phyloP scores from a whole-genome alignment of 2,113 vertebrate genomes.

The Hypomesus transpacificus region DNA sequence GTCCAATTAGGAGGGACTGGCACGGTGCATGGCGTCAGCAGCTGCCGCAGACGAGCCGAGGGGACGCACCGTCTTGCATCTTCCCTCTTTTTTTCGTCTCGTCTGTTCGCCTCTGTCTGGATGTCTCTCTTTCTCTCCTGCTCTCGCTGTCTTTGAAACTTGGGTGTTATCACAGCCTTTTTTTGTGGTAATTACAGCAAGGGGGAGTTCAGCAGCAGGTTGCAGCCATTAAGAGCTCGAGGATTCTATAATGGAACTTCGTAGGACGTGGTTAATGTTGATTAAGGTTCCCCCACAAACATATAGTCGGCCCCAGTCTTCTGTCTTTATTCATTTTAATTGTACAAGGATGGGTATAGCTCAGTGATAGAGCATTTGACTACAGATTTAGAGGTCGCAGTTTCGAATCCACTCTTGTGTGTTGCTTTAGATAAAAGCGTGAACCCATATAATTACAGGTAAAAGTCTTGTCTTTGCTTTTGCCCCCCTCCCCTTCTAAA shows the following conservation, averaged over 20 bases:
- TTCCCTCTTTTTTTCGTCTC: not conserved
- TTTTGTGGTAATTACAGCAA: not conserved
- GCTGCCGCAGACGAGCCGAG: constrained; percentile 62
- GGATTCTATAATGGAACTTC: not conserved
- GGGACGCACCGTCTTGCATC: constrained; percentile 35
- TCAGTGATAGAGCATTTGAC: too few species aligned
- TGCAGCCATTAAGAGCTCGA: not conserved
- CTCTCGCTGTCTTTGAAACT: constrained; percentile 10
- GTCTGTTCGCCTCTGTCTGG: not conserved
- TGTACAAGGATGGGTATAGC: too few species aligned
- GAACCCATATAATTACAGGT: too few species aligned
- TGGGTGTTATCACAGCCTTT: too few species aligned
- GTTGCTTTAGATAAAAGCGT: too few species aligned
- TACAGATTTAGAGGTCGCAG: too few species aligned
- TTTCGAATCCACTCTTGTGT: too few species aligned
- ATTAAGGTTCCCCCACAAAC: not conserved
- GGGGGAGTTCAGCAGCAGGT: not conserved
- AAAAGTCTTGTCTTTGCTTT: too few species aligned
- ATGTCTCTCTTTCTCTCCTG: constrained; percentile 3
- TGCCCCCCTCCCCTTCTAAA: not conserved
- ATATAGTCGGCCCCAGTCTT: not conserved
- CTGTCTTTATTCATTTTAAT: too few species aligned
- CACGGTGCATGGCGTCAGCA: constrained; percentile 61
- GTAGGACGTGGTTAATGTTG: not conserved
- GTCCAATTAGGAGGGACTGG: constrained; percentile 64